Conservation (phyloP, 2,113 vertebrate species). For the Poeciliopsis occidentalis region DNA sequence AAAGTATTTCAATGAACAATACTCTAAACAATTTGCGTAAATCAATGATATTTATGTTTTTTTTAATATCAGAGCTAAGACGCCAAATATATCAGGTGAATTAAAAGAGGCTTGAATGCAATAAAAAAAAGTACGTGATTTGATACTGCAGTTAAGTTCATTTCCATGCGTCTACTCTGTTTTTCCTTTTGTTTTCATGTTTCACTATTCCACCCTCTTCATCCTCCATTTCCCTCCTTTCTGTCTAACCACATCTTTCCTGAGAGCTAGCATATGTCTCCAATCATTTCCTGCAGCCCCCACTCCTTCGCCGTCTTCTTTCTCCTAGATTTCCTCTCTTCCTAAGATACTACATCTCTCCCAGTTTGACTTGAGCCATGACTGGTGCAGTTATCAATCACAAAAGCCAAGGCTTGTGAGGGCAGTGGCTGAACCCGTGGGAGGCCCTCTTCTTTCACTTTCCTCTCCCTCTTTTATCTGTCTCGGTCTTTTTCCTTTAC, state of each 20-base stretch:
- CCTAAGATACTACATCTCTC: slow-evolving; percentile 92
- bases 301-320: slow-evolving; percentile 70
- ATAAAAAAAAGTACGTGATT: slow-evolving; percentile 88
- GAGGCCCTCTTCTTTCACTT: slow-evolving; percentile 51
- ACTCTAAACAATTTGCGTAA: neutral
- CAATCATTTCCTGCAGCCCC: slow-evolving; percentile 89
- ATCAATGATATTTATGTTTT: slow-evolving; percentile 41
- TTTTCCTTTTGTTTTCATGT: slow-evolving; percentile 70
- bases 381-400: slow-evolving; percentile 99
- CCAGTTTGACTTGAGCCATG: slow-evolving; percentile 92
- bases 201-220: slow-evolving; percentile 62
- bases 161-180: slow-evolving; percentile 46
- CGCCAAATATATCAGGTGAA: slow-evolving; percentile 92
- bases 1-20: neutral
- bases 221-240: slow-evolving; percentile 86
- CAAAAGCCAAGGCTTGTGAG: slow-evolving; percentile 92
- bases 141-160: slow-evolving; percentile 91
- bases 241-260: slow-evolving; percentile 86
- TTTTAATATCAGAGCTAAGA: too few relatives aligned
- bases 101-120: slow-evolving; percentile 86
- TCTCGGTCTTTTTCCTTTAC: slow-evolving; percentile 88
- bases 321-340: slow-evolving; percentile 71
- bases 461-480: slow-evolving; percentile 63
- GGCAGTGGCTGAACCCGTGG: slow-evolving; percentile 87
- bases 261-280: slow-evolving; percentile 99